Evolutionary conservation across 1,140 invertebrate genomes (phyloP).

Genomic region (Heliothis subflexa): DNA sequence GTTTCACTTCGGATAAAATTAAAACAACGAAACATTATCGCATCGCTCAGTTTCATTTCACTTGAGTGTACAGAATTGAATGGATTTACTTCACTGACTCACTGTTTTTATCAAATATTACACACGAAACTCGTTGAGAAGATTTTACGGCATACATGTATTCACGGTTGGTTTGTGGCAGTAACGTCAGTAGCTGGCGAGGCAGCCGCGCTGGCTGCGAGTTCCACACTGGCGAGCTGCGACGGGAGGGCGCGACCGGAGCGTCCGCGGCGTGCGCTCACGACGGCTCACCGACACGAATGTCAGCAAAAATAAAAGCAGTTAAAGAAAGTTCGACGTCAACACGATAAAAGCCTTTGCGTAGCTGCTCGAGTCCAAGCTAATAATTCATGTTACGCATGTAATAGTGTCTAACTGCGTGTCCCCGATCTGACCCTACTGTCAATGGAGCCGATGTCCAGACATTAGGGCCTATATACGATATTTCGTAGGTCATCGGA

Average conservation of each 20-base stretch:
- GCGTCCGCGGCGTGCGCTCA: conserved; percentile 67
- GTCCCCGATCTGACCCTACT: conserved; percentile 33
- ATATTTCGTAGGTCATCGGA: no score
- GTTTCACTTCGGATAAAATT: conserved; percentile 47
- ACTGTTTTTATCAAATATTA: conserved; percentile 64
- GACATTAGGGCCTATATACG: neutral
- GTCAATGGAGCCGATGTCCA: neutral
- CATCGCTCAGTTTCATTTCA: conserved; percentile 69
- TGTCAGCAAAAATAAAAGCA: conserved; percentile 75
- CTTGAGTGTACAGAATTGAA: conserved; percentile 55
- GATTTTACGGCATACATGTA: conserved; percentile 65
- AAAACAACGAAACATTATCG: conserved; percentile 69
- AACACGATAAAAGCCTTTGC: conserved; percentile 74
- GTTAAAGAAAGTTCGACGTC: conserved; percentile 82
- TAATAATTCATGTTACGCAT: conserved; percentile 71
- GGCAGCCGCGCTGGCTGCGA: conserved; percentile 39
- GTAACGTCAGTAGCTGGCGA: conserved; percentile 53
- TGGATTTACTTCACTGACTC: conserved; percentile 63
- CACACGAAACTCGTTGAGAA: conserved; percentile 53
- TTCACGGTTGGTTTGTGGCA: conserved; percentile 73
- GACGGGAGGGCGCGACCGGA: conserved; percentile 43
- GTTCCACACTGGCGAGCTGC: neutral
- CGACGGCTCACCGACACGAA: conserved; percentile 68
- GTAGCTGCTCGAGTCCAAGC: conserved; percentile 67
- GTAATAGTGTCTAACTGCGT: conserved; percentile 62